These are phyloP conservation scores for Drosophila sp. DNA, from an alignment of 1,140 invertebrate species.

Conservation along the genomic window DNA sequence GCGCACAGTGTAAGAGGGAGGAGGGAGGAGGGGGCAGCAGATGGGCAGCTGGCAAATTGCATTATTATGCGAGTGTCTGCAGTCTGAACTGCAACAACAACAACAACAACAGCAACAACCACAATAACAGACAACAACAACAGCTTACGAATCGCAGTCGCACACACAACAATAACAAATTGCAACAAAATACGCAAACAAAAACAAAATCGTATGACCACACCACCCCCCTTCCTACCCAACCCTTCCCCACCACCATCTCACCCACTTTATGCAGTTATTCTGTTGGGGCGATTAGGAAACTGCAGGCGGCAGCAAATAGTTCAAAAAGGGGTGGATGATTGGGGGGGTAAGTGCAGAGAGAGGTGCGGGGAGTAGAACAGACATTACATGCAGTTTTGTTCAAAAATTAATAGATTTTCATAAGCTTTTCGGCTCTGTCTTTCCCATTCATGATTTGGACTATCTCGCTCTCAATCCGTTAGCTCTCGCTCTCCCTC, in stretches of 20 bases:
- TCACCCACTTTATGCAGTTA: constrained; percentile 10
- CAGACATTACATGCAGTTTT: constrained; percentile 75
- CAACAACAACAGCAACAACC: constrained; percentile 25
- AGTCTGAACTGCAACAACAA: constrained; percentile 71
- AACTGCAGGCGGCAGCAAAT: constrained; percentile 40
- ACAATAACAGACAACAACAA: constrained; percentile 21
- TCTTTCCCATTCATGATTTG: constrained; percentile 48
- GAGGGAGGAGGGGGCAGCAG: background rate
- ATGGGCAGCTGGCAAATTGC: constrained; percentile 80
- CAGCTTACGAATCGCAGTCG: constrained; percentile 10
- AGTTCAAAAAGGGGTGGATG: constrained; percentile 13
- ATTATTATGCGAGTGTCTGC: constrained; percentile 84
- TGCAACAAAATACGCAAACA: constrained; percentile 78
- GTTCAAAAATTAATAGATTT: constrained; percentile 84
- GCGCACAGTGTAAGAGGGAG: constrained; percentile 10
- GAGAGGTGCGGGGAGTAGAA: constrained; percentile 5
- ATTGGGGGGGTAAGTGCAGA: constrained; percentile 11
- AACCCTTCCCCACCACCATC: too few species aligned
- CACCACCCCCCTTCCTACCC: background rate
- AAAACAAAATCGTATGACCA: constrained; percentile 51
- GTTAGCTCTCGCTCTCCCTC: constrained; percentile 10
- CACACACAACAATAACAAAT: constrained; percentile 63
- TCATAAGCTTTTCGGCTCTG: constrained; percentile 75
- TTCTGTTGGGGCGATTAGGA: constrained; percentile 35
- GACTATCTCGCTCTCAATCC: constrained; percentile 15